phyloP scores from a whole-genome alignment of 1,140 invertebrate genomes.

The Arctopsyche grandis region DNA sequence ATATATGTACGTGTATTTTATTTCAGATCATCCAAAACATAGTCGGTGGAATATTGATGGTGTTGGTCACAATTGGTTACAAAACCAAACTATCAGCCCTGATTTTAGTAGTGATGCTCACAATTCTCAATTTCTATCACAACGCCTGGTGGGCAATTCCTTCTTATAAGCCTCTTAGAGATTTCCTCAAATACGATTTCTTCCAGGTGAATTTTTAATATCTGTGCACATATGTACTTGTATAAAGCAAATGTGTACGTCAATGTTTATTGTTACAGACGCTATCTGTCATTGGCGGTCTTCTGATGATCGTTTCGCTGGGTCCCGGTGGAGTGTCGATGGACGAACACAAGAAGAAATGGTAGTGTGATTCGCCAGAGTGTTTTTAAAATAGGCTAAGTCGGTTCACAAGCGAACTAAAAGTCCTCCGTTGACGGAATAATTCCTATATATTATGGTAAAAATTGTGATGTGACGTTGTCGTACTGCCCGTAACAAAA shows the following conservation, averaged over 20 bases:
- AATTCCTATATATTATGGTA: slow-evolving; percentile 29
- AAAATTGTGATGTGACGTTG: slow-evolving; percentile 34
- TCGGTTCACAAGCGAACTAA: slow-evolving; percentile 8
- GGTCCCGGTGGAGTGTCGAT: slow-evolving; percentile 99
- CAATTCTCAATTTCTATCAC: slow-evolving; percentile 93
- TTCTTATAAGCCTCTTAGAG: slow-evolving; percentile 92
- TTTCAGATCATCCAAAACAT: slow-evolving; percentile 88
- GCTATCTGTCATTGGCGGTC: slow-evolving; percentile 96
- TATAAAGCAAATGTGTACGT: slow-evolving; percentile 18
- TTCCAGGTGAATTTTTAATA: slow-evolving; percentile 81
- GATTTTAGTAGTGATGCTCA: slow-evolving; percentile 90
- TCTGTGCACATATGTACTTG: slow-evolving; percentile 32
- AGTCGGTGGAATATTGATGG: slow-evolving; percentile 93
- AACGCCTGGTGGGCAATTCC: slow-evolving; percentile 99
- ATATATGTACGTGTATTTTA: too few species aligned
- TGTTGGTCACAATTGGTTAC: slow-evolving; percentile 96
- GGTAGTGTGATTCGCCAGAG: slow-evolving; percentile 70
- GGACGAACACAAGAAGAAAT: slow-evolving; percentile 99
- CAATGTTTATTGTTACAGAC: slow-evolving; percentile 81
- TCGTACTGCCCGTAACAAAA: not conserved
- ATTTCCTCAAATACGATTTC: slow-evolving; percentile 99
- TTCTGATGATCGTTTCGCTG: slow-evolving; percentile 98
- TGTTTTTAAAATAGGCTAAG: slow-evolving; percentile 40
- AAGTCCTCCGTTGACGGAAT: slow-evolving; percentile 10
- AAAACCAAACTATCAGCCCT: slow-evolving; percentile 98